Percentiles rank a stretch among this genome's conserved stretches.
These are phyloP conservation scores for Catalaphyllia jardinei DNA, from an alignment of 64 coral and sea anemone genomes.

Conservation along the genomic window DNA sequence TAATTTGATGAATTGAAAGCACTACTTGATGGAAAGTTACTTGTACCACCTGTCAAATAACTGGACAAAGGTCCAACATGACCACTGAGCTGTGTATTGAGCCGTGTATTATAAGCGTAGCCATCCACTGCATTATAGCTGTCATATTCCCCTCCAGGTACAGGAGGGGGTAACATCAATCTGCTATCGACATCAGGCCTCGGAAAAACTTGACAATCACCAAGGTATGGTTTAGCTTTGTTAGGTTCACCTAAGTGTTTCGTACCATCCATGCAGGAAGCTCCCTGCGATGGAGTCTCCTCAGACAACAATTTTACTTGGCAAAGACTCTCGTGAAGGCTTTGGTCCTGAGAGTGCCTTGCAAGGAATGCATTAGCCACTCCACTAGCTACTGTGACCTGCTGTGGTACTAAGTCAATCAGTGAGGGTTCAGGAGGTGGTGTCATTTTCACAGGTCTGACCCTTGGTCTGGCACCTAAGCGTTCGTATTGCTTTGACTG, in stretches of 20 bases:
- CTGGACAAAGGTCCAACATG: background rate
- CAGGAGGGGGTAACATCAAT: background rate
- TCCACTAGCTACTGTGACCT: background rate
- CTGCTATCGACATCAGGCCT: too few relatives aligned
- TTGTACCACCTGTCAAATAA: background rate
- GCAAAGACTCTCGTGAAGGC: background rate
- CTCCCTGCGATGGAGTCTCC: background rate
- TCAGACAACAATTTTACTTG: background rate
- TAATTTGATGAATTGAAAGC: background rate
- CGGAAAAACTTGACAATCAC: background rate
- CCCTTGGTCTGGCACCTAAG: constrained; percentile 3
- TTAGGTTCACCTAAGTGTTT: background rate
- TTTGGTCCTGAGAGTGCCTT: background rate
- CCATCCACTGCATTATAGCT: too few relatives aligned
- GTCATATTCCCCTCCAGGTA: background rate
- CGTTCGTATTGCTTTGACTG: background rate
- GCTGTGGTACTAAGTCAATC: background rate
- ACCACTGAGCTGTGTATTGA: too few relatives aligned
- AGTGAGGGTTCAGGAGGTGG: background rate
- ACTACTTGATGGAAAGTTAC: background rate
- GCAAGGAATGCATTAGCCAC: background rate
- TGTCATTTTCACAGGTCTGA: too few relatives aligned
- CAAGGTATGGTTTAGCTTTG: background rate
- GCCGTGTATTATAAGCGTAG: too few relatives aligned
- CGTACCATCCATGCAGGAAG: background rate